Conservation (phyloP, 2,797 vertebrate genomes). For the Rhinogobio ventralis region DNA sequence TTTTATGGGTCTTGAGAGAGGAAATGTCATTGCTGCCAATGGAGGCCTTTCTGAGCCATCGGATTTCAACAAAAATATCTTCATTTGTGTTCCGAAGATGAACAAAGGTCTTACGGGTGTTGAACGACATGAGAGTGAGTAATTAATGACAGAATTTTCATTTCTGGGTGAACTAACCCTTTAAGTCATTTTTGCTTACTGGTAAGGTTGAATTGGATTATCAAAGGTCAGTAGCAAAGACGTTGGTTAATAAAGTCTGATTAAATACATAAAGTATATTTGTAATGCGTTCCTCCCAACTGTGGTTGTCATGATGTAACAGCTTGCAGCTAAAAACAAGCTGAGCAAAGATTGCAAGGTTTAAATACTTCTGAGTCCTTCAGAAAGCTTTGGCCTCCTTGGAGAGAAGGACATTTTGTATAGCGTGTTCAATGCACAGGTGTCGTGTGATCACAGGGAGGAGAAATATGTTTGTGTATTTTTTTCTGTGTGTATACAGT, state of each 20-base stretch:
- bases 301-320: not conserved
- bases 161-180: too few relatives aligned
- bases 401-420: not conserved
- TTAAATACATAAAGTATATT: not conserved
- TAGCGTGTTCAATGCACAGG: not conserved
- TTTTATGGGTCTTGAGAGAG: too few relatives aligned
- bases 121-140: too few relatives aligned
- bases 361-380: too few relatives aligned
- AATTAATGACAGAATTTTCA: too few relatives aligned
- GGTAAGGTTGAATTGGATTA: not conserved
- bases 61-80: too few relatives aligned
- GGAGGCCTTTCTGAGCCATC: too few relatives aligned
- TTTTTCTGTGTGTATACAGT: slow-evolving; percentile 30
- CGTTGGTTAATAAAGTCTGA: not conserved
- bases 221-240: not conserved
- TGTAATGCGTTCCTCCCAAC: not conserved
- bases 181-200: not conserved
- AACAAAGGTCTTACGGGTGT: too few relatives aligned
- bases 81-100: too few relatives aligned
- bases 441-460: not conserved
- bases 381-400: not conserved
- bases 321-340: not conserved
- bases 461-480: slow-evolving; percentile 15
- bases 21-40: too few relatives aligned
- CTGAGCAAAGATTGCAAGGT: too few relatives aligned